Evolutionary conservation across 2,113 vertebrate genomes (phyloP), one percentile per base, ranked within the genome.

Genomic region (Tetrax tetrax): DNA sequence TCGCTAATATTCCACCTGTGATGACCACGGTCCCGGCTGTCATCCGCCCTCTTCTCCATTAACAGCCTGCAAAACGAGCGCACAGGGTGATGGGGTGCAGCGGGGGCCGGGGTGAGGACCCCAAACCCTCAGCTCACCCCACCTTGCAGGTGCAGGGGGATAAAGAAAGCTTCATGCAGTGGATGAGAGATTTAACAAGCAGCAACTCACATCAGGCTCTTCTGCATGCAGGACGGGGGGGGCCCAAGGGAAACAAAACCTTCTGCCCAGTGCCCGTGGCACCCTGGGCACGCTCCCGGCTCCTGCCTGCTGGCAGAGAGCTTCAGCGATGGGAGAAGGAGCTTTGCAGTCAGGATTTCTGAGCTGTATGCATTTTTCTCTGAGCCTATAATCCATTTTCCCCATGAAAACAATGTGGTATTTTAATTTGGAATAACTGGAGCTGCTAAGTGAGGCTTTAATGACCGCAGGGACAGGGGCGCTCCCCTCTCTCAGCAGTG

Each of bases 1-100:
- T 99, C 45, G 99, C 99, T 98, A 99, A 99, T 97, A 99, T 99
- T 98, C 99, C 99, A 96, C 99, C 99, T 97, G 99, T 99, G 99
- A 99, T 99, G 97, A 99, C 99, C 99, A 99, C 99, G 23, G 99
- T 99, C 98, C 99, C 99, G 98, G 99, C 99, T 99, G 99, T 99
- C 99, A 99, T 99, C 98, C 99, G 99, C 99, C 98, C 98, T 97
- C 97, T 98, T 99, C 99, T 99, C 99, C 99, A 99, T 99, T 98
- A 99, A 99, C 98, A 96, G 90, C 98, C 98, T 98, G 97, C 45
- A 94, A 96, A 78, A 97, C 13, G 2, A 96, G 83, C 0, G 16
- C 57, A 33, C 0, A 1, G 61, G 15, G 14, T 89, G 54, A 87
- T 0, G 5, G 38, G 43, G 13, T 28, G 35, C 0, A 3, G 11